Evolutionary conservation across 2,797 vertebrate species (phyloP), one percentile per base, ranked within the genome.

Genomic region (Leucoraja ocellata): DNA sequence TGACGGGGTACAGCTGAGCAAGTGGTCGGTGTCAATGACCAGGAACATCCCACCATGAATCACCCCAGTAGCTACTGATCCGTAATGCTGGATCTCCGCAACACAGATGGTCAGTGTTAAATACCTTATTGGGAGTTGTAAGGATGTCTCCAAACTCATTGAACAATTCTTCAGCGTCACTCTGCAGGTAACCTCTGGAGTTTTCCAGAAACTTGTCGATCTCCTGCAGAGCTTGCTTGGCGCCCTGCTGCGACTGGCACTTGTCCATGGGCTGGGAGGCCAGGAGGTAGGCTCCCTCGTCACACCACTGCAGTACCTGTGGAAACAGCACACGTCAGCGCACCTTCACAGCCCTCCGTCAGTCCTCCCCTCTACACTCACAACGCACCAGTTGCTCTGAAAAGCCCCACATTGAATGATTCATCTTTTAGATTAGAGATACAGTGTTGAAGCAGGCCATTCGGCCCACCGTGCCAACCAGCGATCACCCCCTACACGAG

Each of bases 301-400:
- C 97, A 94, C 98, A 99, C 97, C 98, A 99, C 16, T 96, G 96
- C 94, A 97, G 97, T 93, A 98, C 98, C 99, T 99, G 95, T 93
- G 28, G 54, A 18, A 61, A 54, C 81, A 58, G 9, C 9, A 28
- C 71, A 54, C 2, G 14, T 54, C 28, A 54, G 11, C 61, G 10
- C 81, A 84, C 3, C 11, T 84, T 61, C 28, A 16, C 10, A 32
- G 32, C 32, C 0, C 39, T 0, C 1, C 9, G 11, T 76, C 21
- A 23, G 4, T 46, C 46, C 54, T 10, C 25, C 58, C 46, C 4
- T 23, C 81, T 1, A 5, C 11, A 6, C 11, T 14, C 25, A 8
- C 36, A 23, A 81, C 21, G 2, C 80, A 81, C 80, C 80, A 0
- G 21, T 2, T 54, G 39, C 0, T 16, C 23, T 16, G 21, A 61